phyloP scores from a whole-genome alignment of 2,888 invertebrate species.

The Ditula angustiorana region DNA sequence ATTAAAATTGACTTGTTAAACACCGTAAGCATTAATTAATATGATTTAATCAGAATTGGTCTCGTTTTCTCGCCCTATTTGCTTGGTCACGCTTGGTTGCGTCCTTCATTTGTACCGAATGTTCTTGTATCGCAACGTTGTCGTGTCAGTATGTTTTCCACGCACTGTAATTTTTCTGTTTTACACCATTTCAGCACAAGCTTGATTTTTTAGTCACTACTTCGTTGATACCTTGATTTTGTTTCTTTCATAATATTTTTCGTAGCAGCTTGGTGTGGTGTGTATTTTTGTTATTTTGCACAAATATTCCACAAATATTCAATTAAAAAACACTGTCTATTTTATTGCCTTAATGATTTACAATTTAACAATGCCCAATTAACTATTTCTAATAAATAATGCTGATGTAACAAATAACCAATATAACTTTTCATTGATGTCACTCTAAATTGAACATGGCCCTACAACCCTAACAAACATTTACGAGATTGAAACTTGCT shows the following conservation, averaged over 20 bases:
- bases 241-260: conserved; percentile 44
- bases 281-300: conserved; percentile 41
- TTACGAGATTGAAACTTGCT: not conserved
- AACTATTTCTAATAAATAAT: not conserved
- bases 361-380: not conserved
- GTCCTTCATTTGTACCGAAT: conserved; percentile 50
- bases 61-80: conserved; percentile 71
- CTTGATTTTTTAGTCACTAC: conserved; percentile 51
- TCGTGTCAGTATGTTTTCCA: not conserved
- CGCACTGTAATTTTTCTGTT: conserved; percentile 13
- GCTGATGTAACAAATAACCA: conserved; percentile 17
- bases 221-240: conserved; percentile 34
- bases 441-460: not conserved
- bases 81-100: conserved; percentile 69
- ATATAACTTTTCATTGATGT: not conserved
- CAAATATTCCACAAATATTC: conserved; percentile 27
- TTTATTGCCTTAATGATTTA: not conserved
- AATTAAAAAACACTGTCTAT: not conserved
- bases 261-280: conserved; percentile 60
- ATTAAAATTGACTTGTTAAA: conserved; percentile 25
- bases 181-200: conserved; percentile 25
- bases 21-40: conserved; percentile 63
- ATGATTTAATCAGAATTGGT: conserved; percentile 57
- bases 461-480: not conserved
- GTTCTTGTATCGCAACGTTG: conserved; percentile 50